Evolutionary conservation across 2,113 vertebrate genomes (phyloP).

Genomic region (Cryptotis parvus): DNA sequence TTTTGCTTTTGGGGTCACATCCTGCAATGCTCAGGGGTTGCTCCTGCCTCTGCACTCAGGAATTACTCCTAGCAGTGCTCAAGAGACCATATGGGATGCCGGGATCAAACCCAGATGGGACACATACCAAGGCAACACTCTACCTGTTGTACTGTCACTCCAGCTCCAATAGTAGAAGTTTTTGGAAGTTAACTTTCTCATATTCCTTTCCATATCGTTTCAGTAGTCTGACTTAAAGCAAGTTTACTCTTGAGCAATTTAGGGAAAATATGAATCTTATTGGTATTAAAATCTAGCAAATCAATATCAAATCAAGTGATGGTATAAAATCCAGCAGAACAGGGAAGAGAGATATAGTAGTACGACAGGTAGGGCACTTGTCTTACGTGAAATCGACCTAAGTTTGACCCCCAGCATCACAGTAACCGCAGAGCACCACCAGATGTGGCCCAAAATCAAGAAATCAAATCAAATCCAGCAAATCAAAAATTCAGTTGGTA

Average conservation of each 20-base stretch:
- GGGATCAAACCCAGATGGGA: no score
- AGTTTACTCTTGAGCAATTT: not conserved
- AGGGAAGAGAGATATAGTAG: not conserved
- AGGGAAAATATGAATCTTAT: conserved; percentile 9
- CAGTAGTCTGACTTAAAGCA: not conserved
- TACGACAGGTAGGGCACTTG: not conserved
- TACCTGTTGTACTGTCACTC: no score
- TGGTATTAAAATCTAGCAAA: not conserved
- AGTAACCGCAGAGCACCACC: no score
- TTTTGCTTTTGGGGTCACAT: no score
- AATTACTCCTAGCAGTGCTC: no score
- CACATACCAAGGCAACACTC: no score
- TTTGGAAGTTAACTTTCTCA: conserved; percentile 13
- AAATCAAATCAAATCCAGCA: not conserved
- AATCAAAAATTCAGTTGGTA: not conserved
- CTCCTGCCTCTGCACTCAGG: no score
- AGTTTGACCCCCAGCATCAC: no score
- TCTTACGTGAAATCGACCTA: not conserved
- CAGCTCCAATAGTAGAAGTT: not conserved
- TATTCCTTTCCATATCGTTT: not conserved
- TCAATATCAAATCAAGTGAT: not conserved
- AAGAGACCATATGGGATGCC: no score
- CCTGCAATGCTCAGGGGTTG: no score
- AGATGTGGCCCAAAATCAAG: not conserved
- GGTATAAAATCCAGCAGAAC: not conserved